phyloP scores from a whole-genome alignment of 2,797 vertebrate genomes.

The Erithacus rubecula region DNA sequence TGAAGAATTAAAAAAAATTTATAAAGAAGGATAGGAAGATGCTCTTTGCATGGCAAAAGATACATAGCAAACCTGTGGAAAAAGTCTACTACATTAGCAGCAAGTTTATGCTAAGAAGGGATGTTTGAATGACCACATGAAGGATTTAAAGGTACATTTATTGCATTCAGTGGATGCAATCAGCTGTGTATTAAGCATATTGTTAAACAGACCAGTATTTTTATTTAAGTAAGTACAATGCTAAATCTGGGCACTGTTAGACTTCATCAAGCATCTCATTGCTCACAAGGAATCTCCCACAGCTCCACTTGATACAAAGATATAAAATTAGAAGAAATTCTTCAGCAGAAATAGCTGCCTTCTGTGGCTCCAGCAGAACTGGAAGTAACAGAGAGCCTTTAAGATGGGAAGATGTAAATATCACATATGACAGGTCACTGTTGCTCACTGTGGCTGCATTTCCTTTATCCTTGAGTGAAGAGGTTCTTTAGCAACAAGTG shows the following conservation, averaged over 20 bases:
- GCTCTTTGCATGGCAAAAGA: neutral
- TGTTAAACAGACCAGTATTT: conserved; percentile 54
- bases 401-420: neutral
- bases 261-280: conserved; percentile 61
- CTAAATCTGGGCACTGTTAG: conserved; percentile 64
- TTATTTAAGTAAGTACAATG: conserved; percentile 68
- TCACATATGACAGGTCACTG: neutral
- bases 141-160: conserved; percentile 67
- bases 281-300: conserved; percentile 56
- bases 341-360: conserved; percentile 22
- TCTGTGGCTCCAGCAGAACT: neutral
- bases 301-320: conserved; percentile 39
- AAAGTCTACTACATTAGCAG: neutral
- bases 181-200: conserved; percentile 65
- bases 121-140: conserved; percentile 54
- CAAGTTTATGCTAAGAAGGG: conserved; percentile 28
- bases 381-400: neutral
- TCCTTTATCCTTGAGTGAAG: neutral
- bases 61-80: neutral
- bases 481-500: neutral
- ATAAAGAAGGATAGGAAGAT: neutral
- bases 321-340: conserved; percentile 25
- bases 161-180: conserved; percentile 65
- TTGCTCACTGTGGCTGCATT: accelerated
- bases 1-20: neutral